These are phyloP conservation scores for Antechinus stuartii DNA, from an alignment of 2,113 vertebrate genomes.

Conservation along the genomic window DNA sequence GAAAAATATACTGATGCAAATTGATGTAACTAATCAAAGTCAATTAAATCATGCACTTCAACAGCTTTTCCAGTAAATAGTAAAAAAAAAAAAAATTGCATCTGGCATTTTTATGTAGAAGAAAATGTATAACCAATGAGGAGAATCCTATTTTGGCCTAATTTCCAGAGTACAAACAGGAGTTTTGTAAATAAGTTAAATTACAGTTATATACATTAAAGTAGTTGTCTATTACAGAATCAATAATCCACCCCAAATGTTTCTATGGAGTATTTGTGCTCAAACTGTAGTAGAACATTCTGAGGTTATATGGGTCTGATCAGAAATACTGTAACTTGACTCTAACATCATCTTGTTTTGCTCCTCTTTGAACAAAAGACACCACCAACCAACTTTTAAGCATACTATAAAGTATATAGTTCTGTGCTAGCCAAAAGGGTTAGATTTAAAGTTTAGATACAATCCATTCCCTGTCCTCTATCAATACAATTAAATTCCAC, in stretches of 20 bases:
- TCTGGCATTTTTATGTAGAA: slow-evolving; percentile 45
- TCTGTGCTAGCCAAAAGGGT: neutral
- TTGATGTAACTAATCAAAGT: slow-evolving; percentile 45
- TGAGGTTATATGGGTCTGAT: no score
- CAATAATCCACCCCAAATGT: no score
- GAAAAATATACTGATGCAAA: slow-evolving; percentile 21
- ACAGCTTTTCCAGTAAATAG: slow-evolving; percentile 41
- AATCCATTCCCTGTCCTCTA: neutral
- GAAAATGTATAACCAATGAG: slow-evolving; percentile 14
- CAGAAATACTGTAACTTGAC: no score
- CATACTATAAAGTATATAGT: neutral
- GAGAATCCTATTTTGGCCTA: slow-evolving; percentile 22
- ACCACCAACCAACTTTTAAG: neutral
- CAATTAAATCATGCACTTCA: slow-evolving; percentile 52
- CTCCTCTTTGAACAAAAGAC: no score
- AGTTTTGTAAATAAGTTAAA: slow-evolving; percentile 20
- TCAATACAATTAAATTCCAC: neutral
- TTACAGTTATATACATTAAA: neutral
- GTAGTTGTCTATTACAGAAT: neutral
- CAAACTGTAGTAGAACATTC: no score
- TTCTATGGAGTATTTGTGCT: no score
- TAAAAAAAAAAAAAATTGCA: slow-evolving; percentile 52
- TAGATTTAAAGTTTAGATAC: neutral
- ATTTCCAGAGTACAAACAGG: slow-evolving; percentile 40
- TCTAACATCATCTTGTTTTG: no score